These are phyloP conservation scores for Myanophis thanlyinensis DNA, from an alignment of 2,113 vertebrate species.

Conservation along the genomic window DNA sequence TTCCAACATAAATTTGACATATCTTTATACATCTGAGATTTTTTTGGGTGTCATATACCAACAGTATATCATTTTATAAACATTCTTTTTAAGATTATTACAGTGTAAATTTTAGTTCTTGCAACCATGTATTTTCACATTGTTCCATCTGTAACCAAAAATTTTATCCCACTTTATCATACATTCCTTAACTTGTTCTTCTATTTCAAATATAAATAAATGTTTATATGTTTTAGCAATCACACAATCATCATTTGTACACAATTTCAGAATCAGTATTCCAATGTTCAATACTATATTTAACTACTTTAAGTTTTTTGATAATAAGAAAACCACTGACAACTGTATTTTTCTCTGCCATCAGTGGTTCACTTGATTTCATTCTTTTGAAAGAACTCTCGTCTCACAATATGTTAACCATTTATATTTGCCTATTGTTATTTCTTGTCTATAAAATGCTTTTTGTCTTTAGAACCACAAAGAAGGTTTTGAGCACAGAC, in stretches of 20 bases:
- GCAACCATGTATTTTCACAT: neutral
- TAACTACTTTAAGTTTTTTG: neutral
- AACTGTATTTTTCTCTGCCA: neutral
- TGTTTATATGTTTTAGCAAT: neutral
- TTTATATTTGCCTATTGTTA: neutral
- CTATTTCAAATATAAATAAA: neutral
- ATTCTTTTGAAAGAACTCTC: neutral
- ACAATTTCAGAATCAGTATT: neutral
- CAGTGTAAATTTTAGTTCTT: neutral
- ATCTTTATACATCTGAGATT: neutral
- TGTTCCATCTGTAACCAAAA: neutral
- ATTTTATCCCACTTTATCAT: neutral
- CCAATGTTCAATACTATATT: neutral
- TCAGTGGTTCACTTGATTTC: neutral
- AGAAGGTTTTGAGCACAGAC: neutral
- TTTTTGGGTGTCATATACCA: neutral
- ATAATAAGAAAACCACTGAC: neutral
- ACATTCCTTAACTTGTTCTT: neutral
- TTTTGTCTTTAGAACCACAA: neutral
- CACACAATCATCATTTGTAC: neutral
- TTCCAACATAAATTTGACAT: neutral
- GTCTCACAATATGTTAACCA: neutral
- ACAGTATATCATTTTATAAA: neutral
- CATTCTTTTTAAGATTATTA: neutral
- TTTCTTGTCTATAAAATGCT: neutral